Base-by-base conservation (phyloP, 2,888 invertebrate genomes). In the Euspilapteryx auroguttella region DNA sequence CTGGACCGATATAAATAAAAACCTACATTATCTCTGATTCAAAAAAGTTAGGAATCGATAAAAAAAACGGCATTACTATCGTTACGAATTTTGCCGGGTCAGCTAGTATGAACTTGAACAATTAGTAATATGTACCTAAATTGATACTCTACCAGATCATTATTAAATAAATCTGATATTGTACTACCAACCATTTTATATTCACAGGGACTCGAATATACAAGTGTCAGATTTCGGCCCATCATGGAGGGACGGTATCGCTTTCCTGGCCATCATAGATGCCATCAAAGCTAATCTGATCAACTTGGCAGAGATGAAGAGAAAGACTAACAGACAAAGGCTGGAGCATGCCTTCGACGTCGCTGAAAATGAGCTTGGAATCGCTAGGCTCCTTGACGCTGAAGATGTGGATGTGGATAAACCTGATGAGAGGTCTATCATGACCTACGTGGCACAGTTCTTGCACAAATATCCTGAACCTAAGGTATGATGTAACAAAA, bases 361-460 rank as follows among this genome's bases (percentile, higher is more conserved):
- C 15, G 97, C 97, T 12, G 95, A 97, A 71, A 80, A 77, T 30
- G 89, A 94, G 51, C 76, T 97, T 21, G 96, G 95, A 27, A 95
- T 97, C 46, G 89, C 94, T 12, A 82, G 90, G 44, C 78, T 97
- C 8, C 71, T 97, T 30, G 97, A 97, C 57, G 91, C 96, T 3
- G 96, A 96, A 71, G 95, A 95, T 64, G 94, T 95, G 28, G 95
- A 96, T 59, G 94, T 95, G 14, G 87, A 90, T 14, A 91, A 92
- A 55, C 97, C 97, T 3, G 97, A 97, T 62, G 97, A 97, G 61
- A 89, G 93, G 66, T 95, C 94, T 36, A 93, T 97, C 45, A 97
- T 97, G 96, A 97, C 97, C 15, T 97, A 97, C 61, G 95, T 97
- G 36, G 95, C 97, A 22, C 96, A 97, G 77, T 97, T 97, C 71